A percentile compares a stretch with the other conserved stretches of the same genome.
These are phyloP conservation scores for Ornithoptera alexandrae DNA, from an alignment of 2,888 invertebrate species.

Conservation along the genomic window DNA sequence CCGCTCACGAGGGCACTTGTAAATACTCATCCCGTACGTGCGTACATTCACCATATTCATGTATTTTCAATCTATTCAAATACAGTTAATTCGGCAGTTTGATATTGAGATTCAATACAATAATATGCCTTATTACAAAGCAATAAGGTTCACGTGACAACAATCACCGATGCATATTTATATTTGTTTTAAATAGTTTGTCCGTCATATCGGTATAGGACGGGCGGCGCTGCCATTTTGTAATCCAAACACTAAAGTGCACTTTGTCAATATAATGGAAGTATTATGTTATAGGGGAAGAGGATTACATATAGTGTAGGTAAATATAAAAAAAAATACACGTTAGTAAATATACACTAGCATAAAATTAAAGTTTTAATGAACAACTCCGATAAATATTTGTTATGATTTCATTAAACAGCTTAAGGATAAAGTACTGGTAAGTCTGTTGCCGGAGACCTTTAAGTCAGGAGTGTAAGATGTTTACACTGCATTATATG, in stretches of 20 bases:
- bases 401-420: too few species aligned
- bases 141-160: slow-evolving; percentile 33
- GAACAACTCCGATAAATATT: too few species aligned
- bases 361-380: too few species aligned
- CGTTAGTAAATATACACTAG: too few species aligned
- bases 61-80: slow-evolving; percentile 61
- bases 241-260: slow-evolving; percentile 63
- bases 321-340: not conserved
- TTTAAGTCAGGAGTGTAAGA: too few species aligned
- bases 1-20: slow-evolving; percentile 68
- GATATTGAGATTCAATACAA: not conserved
- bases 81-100: slow-evolving; percentile 35
- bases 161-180: slow-evolving; percentile 26
- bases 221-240: slow-evolving; percentile 61
- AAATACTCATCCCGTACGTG: slow-evolving; percentile 56
- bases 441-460: too few species aligned
- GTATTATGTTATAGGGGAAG: slow-evolving; percentile 8
- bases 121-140: slow-evolving; percentile 27
- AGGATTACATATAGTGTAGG: not conserved
- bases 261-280: slow-evolving; percentile 57
- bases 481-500: too few species aligned
- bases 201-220: slow-evolving; percentile 41
- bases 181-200: slow-evolving; percentile 52
- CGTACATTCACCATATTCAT: slow-evolving; percentile 44
- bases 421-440: too few species aligned